Evolutionary conservation across 53 echinoderm and acorn worm genomes (phyloP).

Genomic region (Paracentrotus lividus): DNA sequence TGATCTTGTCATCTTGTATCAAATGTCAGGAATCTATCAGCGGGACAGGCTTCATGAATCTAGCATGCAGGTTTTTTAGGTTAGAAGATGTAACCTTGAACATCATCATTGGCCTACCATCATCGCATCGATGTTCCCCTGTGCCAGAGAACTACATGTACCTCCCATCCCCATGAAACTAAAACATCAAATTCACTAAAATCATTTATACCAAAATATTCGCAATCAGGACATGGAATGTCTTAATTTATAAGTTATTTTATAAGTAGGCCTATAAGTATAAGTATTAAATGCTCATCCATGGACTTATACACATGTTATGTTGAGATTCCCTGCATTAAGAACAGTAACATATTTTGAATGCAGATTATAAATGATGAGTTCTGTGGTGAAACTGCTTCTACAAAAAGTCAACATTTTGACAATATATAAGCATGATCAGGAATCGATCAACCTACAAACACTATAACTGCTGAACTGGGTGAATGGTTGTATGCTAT

Average conservation of each 20-base stretch:
- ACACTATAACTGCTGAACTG: not conserved
- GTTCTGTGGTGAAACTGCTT: not conserved
- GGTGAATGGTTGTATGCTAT: not conserved
- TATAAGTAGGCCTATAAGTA: not conserved
- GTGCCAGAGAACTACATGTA: not conserved
- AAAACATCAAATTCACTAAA: not conserved
- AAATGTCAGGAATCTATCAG: conserved; percentile 13
- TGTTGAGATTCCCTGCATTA: not conserved
- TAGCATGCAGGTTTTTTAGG: not conserved
- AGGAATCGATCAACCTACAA: not conserved
- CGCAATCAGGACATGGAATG: too few relatives aligned
- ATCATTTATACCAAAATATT: not conserved
- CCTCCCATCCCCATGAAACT: not conserved
- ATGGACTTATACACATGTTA: not conserved
- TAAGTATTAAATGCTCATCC: not conserved
- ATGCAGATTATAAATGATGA: not conserved
- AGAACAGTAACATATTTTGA: not conserved
- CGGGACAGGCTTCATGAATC: not conserved
- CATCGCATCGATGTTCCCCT: not conserved
- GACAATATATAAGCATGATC: not conserved
- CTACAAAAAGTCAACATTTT: not conserved
- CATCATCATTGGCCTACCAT: not conserved
- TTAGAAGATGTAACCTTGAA: not conserved
- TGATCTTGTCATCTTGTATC: conserved; percentile 29
- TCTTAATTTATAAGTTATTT: too few relatives aligned